Base-by-base conservation (phyloP, 2,888 invertebrate species). In the Pterobdella sp. region DNA sequence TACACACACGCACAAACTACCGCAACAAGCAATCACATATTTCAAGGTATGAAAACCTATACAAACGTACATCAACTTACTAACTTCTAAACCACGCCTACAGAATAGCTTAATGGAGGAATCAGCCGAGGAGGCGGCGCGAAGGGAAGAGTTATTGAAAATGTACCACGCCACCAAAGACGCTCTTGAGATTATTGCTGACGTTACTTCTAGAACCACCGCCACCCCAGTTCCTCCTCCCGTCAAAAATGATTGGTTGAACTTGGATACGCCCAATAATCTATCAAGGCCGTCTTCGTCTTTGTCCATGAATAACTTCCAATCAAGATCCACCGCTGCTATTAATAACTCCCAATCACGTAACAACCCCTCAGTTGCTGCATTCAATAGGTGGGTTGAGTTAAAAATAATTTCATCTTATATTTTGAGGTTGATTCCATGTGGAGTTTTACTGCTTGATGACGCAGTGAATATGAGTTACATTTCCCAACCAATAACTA, bases 121-220 rank as follows among this genome's bases (percentile, higher is more conserved):
- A 84, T 94, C 95, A 10, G 91, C 91, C 0, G 95, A 97, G 83
- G 98, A 97, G 83, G 95, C 95, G 0, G 88, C 90, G 80, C 92
- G 94, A 84, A 90, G 98, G 76, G 97, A 99, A 84, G 97, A 98
- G 86, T 92, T 96, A 90, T 86, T 99, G 79, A 89, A 95, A 78
- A 97, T 98, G 96, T 99, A 99, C 86, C 97, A 98, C 84, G 96
- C 97, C 49, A 96, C 96, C 86, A 98, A 97, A 85, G 97, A 98
- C 85, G 93, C 97, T 42, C 87, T 99, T 79, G 88, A 89, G 81
- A 98, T 99, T 80, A 98, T 99, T 83, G 94, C 94, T 56, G 96
- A 98, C 84, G 96, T 98, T 52, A 93, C 94, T 72, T 94, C 94
- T 91, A 91, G 92, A 66, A 96, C 96, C 2, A 93, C 94, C 52